Base-by-base conservation (phyloP, 2,113 vertebrate genomes). In the Rhineura floridana region DNA sequence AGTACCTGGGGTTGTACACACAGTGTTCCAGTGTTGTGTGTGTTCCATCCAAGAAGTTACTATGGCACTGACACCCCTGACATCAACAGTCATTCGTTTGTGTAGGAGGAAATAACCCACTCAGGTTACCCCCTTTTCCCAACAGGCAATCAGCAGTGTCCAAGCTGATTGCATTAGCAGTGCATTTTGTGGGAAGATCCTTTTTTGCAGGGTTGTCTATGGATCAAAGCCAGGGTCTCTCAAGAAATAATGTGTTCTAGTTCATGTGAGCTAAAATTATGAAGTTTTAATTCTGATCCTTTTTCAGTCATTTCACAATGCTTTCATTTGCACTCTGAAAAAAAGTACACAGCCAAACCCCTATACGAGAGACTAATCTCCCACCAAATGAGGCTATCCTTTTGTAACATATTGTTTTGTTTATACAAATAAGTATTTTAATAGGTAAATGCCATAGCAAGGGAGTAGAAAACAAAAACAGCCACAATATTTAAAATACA, bases 261-360 rank as follows among this genome's bases (percentile, higher is more conserved):
- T 48, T 28, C 30, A 69, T 46, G 76, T 50, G 83, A 50, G 39
- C 79, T 52, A 90, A 65, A 91, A 91, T 23, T 17, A 23, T 48
- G 5, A 28, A 90, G 90, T 39, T 81, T 6, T 2, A 80, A 89
- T 86, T 55, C 15, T 91, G 81, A 83, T 4, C 1, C 36, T 85
- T 88, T 72, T 86, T 90, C 70, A 19, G 55, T 0, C 46, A 2
- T 69, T 83, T 78, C 42, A 75, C 50, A 85, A 89, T 28, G 8
- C 46, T 84, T 88, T 84, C 46, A 88, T 89, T 86, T 77, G 33
- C 81, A 72, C 46, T 85, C 50, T 90, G 72, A 89, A 93, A 87
- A 62, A 92, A n/a, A 73, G 90, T 46, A 84, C 17, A 81, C 59
- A 19, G 15, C 23, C 19, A 44, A 10, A 25, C 15, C 63, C 48